Conservation (phyloP, 2,113 vertebrate genomes). For the Papio anubis region DNA sequence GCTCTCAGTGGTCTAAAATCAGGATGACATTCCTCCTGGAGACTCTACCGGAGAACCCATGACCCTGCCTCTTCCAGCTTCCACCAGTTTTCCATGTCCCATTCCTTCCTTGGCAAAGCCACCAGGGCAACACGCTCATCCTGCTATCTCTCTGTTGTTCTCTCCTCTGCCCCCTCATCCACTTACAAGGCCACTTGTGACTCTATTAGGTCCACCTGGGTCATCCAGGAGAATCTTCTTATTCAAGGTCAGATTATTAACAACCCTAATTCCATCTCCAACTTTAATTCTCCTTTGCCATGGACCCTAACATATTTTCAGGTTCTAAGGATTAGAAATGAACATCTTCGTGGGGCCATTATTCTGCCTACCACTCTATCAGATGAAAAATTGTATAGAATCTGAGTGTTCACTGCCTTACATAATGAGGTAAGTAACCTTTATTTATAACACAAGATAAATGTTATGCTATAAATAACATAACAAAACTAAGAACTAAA, state of each 20-base stretch:
- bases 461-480: no score
- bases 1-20: not conserved
- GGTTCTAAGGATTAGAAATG: not conserved
- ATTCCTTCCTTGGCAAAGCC: not conserved
- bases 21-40: not conserved
- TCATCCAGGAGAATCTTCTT: not conserved
- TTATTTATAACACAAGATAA: not conserved
- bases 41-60: no score
- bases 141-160: not conserved
- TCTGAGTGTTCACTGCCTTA: no score
- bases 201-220: not conserved
- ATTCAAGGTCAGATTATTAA: not conserved
- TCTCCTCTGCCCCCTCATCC: not conserved
- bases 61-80: not conserved
- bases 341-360: not conserved
- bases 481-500: no score
- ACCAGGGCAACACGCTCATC: not conserved
- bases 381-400: not conserved
- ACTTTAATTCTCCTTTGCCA: not conserved
- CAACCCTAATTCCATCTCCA: not conserved
- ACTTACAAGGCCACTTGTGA: not conserved
- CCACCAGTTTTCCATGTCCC: not conserved
- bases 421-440: not conserved
- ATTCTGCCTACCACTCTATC: not conserved
- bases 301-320: not conserved